phyloP scores from a whole-genome alignment of 2,797 vertebrate species.

The Caiman crocodilus region DNA sequence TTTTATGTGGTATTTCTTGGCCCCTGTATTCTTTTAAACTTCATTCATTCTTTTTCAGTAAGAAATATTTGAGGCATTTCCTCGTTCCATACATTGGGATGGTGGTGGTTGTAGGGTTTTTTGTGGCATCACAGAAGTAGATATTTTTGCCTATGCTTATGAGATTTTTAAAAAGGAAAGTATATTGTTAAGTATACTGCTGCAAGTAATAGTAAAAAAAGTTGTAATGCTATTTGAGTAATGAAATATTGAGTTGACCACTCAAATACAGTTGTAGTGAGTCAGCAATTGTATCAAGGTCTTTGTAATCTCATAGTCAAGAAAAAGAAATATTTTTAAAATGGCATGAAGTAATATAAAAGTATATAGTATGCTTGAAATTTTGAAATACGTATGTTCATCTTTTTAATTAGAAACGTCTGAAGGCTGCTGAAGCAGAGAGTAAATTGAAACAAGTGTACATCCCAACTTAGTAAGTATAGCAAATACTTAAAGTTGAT shows the following conservation, averaged over 20 bases:
- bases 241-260: not conserved
- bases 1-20: not conserved
- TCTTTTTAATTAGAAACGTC: conserved; percentile 89
- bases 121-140: not conserved
- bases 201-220: not conserved
- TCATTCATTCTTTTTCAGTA: too few species aligned
- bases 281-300: not conserved
- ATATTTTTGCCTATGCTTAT: too few species aligned
- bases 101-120: not conserved
- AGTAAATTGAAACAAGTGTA: conserved; percentile 99
- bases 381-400: conserved; percentile 44
- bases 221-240: not conserved
- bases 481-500: not conserved
- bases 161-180: too few species aligned
- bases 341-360: conserved; percentile 6
- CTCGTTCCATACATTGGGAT: too few species aligned
- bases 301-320: not conserved
- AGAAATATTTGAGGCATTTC: too few species aligned
- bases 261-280: too few species aligned
- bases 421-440: conserved; percentile 98
- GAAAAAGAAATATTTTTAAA: not conserved
- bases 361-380: not conserved
- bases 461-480: conserved; percentile 98
- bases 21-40: not conserved
- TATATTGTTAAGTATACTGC: too few species aligned